A percentile compares a stretch with the other conserved stretches of the same genome.
Evolutionary conservation across 1,140 invertebrate species (phyloP).

Genomic region (Lasioglossum albipes): DNA sequence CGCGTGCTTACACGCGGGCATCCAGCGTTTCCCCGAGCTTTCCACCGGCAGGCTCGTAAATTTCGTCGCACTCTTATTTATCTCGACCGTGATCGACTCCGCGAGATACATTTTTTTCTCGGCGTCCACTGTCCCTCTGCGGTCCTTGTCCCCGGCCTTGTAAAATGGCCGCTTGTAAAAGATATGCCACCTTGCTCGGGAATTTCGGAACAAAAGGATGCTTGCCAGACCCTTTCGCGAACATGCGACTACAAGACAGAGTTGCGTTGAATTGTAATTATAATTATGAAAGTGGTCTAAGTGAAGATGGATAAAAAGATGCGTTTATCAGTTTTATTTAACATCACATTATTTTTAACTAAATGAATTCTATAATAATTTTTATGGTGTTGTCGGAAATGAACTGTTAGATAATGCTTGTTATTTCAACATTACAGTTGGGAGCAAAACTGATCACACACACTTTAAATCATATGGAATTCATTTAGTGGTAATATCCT

Average conservation of each 20-base stretch:
- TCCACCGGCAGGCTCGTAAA: slow-evolving; percentile 64
- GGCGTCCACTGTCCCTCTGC: background rate
- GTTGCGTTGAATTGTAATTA: too few species aligned
- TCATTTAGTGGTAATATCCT: too few species aligned
- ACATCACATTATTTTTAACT: too few species aligned
- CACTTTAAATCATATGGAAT: too few species aligned
- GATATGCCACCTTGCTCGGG: slow-evolving; percentile 41
- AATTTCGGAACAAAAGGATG: slow-evolving; percentile 43
- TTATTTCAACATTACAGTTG: too few species aligned
- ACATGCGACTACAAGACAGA: background rate
- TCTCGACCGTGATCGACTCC: slow-evolving; percentile 58
- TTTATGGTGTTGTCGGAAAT: too few species aligned
- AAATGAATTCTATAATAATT: too few species aligned
- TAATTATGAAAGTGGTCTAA: too few species aligned
- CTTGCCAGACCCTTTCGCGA: slow-evolving; percentile 1
- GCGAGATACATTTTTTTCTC: slow-evolving; percentile 48
- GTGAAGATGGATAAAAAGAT: too few species aligned
- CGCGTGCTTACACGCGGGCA: slow-evolving; percentile 43
- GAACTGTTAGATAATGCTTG: too few species aligned
- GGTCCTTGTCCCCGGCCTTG: background rate
- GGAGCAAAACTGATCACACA: too few species aligned
- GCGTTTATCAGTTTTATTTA: too few species aligned
- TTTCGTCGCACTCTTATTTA: slow-evolving; percentile 64
- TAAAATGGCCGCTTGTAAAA: slow-evolving; percentile 35
- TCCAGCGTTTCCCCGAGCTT: slow-evolving; percentile 55